Conservation (phyloP, 2,113 vertebrate species). For the Halichoeres trimaculatus region DNA sequence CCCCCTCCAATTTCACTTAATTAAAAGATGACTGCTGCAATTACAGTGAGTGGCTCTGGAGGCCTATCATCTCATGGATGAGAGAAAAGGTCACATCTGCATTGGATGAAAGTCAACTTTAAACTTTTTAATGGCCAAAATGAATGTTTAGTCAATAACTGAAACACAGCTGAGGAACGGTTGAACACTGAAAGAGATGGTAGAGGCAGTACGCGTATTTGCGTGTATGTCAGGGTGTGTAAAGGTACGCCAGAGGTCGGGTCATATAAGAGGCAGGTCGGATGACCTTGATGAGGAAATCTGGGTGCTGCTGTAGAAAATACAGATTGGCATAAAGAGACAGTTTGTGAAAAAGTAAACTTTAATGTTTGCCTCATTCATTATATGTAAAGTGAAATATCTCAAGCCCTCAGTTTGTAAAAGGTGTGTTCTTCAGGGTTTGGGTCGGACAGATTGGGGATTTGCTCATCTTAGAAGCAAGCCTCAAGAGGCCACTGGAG, state of each 20-base stretch:
- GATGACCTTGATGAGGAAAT: background rate
- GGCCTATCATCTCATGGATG: conserved; percentile 63
- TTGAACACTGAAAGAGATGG: background rate
- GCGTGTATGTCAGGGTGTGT: too few species aligned
- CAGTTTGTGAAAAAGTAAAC: too few species aligned
- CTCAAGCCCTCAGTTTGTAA: too few species aligned
- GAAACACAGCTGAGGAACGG: conserved; percentile 14
- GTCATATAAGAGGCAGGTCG: background rate
- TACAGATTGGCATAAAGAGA: background rate
- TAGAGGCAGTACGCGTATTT: background rate
- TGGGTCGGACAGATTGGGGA: background rate
- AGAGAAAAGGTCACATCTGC: conserved; percentile 74
- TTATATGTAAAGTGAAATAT: too few species aligned
- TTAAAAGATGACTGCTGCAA: conserved; percentile 77
- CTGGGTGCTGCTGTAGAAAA: background rate
- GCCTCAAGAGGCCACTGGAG: background rate
- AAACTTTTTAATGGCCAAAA: conserved; percentile 55
- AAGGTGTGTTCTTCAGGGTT: too few species aligned
- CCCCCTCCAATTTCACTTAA: conserved; percentile 67
- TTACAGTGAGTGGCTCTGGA: conserved; percentile 71
- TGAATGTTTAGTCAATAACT: conserved; percentile 58
- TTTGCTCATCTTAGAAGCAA: background rate
- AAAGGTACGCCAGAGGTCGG: background rate
- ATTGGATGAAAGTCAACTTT: conserved; percentile 72
- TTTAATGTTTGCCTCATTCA: too few species aligned